These are phyloP conservation scores for Pitangus sulphuratus DNA, from an alignment of 2,797 vertebrate genomes.

Conservation along the genomic window DNA sequence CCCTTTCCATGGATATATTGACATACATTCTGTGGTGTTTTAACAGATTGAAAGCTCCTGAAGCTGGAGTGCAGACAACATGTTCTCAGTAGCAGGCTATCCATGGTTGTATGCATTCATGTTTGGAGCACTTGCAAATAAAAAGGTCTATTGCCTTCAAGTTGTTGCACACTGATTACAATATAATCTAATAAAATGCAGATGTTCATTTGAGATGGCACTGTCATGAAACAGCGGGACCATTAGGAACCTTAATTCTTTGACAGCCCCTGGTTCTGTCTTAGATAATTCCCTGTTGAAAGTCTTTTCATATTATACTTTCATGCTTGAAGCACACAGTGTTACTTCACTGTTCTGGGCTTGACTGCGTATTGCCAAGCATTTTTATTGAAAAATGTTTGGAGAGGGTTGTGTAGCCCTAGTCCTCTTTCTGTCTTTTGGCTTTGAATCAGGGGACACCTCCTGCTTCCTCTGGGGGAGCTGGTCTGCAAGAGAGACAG, in stretches of 20 bases:
- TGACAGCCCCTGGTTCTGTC: background rate
- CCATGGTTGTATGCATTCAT: background rate
- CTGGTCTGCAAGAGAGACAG: background rate
- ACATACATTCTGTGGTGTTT: constrained; percentile 26
- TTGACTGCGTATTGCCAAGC: background rate
- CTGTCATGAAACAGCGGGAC: background rate
- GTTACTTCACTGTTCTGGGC: background rate
- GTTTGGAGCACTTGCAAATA: background rate
- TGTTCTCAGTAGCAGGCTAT: background rate
- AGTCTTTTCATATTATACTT: background rate
- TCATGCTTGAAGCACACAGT: background rate
- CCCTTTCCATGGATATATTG: constrained; percentile 49
- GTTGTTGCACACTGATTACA: background rate
- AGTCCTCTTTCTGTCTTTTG: background rate
- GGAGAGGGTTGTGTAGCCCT: background rate
- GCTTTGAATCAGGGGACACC: background rate
- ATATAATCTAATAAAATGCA: background rate
- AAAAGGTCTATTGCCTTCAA: background rate
- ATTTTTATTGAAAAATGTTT: constrained; percentile 27
- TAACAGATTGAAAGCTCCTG: constrained; percentile 40
- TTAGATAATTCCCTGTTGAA: background rate
- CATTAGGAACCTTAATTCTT: background rate
- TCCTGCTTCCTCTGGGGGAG: background rate
- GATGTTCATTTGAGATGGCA: background rate
- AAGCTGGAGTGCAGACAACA: background rate